Conservation (phyloP, 2,888 invertebrate genomes). For the Leptinotarsa rubiginosa region DNA sequence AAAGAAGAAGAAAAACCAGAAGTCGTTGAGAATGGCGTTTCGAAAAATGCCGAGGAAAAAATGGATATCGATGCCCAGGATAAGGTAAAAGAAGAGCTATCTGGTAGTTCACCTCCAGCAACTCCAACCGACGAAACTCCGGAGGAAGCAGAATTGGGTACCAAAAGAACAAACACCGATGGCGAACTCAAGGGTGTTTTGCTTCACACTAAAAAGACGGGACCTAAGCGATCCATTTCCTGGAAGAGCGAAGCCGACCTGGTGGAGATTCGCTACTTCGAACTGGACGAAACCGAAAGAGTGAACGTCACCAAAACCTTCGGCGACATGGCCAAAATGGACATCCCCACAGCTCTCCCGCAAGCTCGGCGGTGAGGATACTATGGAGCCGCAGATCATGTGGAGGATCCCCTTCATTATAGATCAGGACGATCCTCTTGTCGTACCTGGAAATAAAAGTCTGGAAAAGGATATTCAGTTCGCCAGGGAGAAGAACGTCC, state of each 20-base stretch:
- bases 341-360: conserved; percentile 82
- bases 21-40: conserved; percentile 49
- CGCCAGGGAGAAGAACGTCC: conserved; percentile 85
- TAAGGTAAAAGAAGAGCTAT: conserved; percentile 41
- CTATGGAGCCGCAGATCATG: conserved; percentile 83
- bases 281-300: conserved; percentile 94
- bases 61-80: conserved; percentile 47
- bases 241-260: conserved; percentile 86
- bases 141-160: conserved; percentile 61
- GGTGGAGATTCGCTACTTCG: conserved; percentile 89
- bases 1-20: conserved; percentile 58
- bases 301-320: conserved; percentile 94
- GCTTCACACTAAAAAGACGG: conserved; percentile 79
- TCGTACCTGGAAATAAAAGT: conserved; percentile 81
- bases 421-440: conserved; percentile 76
- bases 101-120: conserved; percentile 29
- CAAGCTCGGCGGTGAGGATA: conserved; percentile 80
- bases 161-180: conserved; percentile 55
- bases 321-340: conserved; percentile 91
- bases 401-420: conserved; percentile 82
- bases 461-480: conserved; percentile 89
- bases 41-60: conserved; percentile 51
- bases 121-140: conserved; percentile 63
- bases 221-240: conserved; percentile 79
- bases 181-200: conserved; percentile 81